Evolutionary conservation across 2,888 invertebrate genomes (phyloP), one percentile per base, ranked within the genome.

Genomic region (Anthrax anthrax): DNA sequence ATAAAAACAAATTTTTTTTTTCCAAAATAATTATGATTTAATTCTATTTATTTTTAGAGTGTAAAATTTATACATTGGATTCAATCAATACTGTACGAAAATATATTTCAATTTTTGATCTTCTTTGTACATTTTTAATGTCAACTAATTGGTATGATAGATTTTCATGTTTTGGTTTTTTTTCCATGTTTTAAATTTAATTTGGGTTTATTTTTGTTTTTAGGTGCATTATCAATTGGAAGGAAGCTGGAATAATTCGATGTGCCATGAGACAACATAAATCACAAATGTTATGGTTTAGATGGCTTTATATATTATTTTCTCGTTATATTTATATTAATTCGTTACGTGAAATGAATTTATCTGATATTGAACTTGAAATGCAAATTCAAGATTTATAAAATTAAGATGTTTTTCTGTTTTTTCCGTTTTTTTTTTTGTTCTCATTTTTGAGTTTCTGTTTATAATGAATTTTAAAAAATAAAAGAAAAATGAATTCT

Each of bases 281-380:
- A 54, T 89, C 91, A n/a, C 97, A 98, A 67, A 80, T 90, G 71
- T 79, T 89, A 37, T 98, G 97, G 97, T 97, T 89, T 69, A 77
- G 97, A 47, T 77, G 80, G 61, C 72, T 97, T 4, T 97, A 94
- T 62, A 80, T 96, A 57, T 62, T 78, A 38, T 86, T 91, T 69
- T 94, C 94, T 14, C 77, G 92, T 46, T 96, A 95, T 63, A 83
- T 90, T 71, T 73, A 88, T 54, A 82, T 96, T 51, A 96, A 96
- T 65, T 88, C 91, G 2, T 72, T 91, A 47, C 77, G 81, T 54
- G 77, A 81, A 63, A 77, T 87, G 58, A 81, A 78, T 61, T 67
- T 80, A 16, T 75, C 80, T 1, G 85, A 86, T 61, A 76, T 86
- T 50, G 85, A 86, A 60, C 68, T 87, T 49, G 86, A 86, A 63